Evolutionary conservation across 2,888 invertebrate species (phyloP), one percentile per base, ranked within the genome.

Genomic region (Cataglyphis albicans): DNA sequence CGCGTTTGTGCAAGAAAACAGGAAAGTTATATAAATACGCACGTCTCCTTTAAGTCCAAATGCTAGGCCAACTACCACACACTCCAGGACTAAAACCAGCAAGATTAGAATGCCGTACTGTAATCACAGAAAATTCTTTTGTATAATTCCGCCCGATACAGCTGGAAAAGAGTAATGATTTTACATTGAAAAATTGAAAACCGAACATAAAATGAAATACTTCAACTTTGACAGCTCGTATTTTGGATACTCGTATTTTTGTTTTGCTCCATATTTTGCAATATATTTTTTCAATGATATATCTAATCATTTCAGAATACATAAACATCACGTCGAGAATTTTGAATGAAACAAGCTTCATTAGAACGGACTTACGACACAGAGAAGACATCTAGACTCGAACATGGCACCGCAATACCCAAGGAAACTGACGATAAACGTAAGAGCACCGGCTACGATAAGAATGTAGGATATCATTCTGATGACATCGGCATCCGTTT

Each of bases 371-470:
- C 96, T 96, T 95, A 97, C 97, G 93, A 96, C 95, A 75, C 96
- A 96, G 35, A 97, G 95, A 88, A 97, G 95, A 92, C 97, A 96
- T 88, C 96, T 96, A 59, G 96, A 96, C 93, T 97, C 97, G 91
- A 96, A 95, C 93, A 96, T 95, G 74, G 97, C 96, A 63, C 97
- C 97, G 92, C 97, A 97, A 93, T 97, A 97, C 41, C 97, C 97
- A 89, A 97, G 95, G 94, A 97, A 97, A 92, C 97, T 97, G 91
- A 97, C 95, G 84, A 97, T 93, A 94, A 97, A 97, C 95, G 97
- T 96, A 88, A 97, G 95, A 41, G 96, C 96, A 86, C 97, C 97
- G 83, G 96, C 96, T 68, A 96, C 96, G 90, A 97, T 96, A 88
- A 97, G 94, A 87, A 97, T 95, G 93, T 97, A 97, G 35, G 97